phyloP scores from a whole-genome alignment of 1,140 invertebrate genomes.

The Carcinoscorpius rotundicauda region DNA sequence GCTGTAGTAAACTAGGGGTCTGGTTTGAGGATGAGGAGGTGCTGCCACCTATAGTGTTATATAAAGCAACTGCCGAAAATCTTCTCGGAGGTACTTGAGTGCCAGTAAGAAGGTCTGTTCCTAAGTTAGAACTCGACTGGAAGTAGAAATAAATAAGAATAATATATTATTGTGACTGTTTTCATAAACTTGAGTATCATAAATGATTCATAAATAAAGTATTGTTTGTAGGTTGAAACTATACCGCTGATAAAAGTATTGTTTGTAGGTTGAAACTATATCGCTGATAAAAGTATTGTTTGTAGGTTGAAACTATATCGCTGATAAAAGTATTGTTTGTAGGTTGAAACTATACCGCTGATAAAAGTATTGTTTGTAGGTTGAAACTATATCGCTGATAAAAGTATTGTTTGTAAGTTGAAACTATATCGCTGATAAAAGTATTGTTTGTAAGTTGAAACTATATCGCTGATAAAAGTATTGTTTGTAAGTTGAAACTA shows the following conservation, averaged over 20 bases:
- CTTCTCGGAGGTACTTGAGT: conserved; percentile 18
- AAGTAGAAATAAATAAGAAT: not conserved
- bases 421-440: no score
- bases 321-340: no score
- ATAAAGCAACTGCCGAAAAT: conserved; percentile 24
- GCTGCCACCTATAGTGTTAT: conserved; percentile 8
- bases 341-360: no score
- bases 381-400: no score
- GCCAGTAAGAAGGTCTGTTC: conserved; percentile 23
- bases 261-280: no score
- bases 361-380: no score
- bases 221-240: not conserved
- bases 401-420: no score
- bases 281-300: no score
- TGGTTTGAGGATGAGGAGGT: conserved; percentile 11
- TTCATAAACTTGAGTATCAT: not conserved
- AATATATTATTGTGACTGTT: not conserved
- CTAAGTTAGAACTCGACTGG: conserved; percentile 19
- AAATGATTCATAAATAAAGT: not conserved
- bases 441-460: no score
- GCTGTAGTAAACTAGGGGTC: conserved; percentile 26
- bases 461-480: no score
- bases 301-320: no score
- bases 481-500: no score
- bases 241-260: not conserved